phyloP scores from a whole-genome alignment of 2,113 vertebrate species.

The Charadrius vociferus region DNA sequence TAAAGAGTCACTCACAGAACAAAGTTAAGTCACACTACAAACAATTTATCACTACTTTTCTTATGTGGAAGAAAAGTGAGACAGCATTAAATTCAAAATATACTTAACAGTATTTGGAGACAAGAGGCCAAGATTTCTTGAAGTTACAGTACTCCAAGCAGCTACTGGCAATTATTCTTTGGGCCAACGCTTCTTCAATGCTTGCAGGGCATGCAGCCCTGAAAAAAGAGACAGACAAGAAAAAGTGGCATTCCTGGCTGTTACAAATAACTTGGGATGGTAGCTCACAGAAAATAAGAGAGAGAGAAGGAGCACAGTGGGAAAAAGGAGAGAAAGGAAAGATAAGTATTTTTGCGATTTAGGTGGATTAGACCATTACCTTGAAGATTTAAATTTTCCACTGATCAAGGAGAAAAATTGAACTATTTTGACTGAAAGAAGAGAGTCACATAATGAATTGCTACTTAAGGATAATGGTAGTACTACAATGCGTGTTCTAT shows the following conservation, averaged over 20 bases:
- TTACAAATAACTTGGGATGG: neutral
- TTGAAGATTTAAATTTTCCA: neutral
- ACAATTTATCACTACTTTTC: neutral
- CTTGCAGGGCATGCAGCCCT: neutral
- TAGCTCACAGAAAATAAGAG: neutral
- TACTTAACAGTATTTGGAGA: neutral
- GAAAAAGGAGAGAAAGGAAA: neutral
- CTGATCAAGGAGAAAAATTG: neutral
- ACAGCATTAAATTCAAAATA: neutral
- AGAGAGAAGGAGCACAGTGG: neutral
- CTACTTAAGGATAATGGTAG: neutral
- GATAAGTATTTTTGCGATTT: neutral
- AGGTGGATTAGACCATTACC: neutral
- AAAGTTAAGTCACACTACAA: neutral
- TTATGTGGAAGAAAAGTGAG: neutral
- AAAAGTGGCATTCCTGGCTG: neutral
- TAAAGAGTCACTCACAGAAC: neutral
- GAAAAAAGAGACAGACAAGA: constrained; percentile 10
- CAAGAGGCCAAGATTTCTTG: neutral
- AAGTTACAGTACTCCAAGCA: neutral
- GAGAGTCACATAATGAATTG: neutral
- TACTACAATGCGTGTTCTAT: neutral
- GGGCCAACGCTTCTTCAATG: neutral
- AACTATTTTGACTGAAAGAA: neutral
- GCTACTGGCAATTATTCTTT: neutral